These are phyloP conservation scores for Carcina quercana DNA, from an alignment of 2,888 invertebrate species.

Conservation along the genomic window DNA sequence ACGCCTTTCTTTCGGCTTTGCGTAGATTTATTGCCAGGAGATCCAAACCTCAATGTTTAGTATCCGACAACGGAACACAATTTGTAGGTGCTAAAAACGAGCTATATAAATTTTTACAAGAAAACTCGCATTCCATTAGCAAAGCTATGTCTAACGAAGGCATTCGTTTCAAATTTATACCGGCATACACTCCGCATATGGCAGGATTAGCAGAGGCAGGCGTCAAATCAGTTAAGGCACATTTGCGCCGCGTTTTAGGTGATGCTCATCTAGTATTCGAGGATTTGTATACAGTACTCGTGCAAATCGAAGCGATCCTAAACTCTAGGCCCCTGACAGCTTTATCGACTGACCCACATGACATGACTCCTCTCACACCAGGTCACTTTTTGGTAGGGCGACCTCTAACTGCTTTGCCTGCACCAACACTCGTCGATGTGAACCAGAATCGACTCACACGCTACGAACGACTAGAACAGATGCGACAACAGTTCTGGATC, in stretches of 20 bases:
- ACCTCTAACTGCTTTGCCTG: slow-evolving; percentile 11
- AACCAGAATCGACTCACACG: not conserved
- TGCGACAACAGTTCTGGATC: slow-evolving; percentile 12
- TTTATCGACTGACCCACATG: slow-evolving; percentile 12
- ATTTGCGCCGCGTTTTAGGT: slow-evolving; percentile 11
- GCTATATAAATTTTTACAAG: slow-evolving; percentile 4
- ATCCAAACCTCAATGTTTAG: not conserved
- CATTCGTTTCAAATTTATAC: slow-evolving; percentile 11
- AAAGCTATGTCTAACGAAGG: slow-evolving; percentile 6
- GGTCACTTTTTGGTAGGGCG: slow-evolving; percentile 19
- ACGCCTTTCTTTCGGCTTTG: not conserved
- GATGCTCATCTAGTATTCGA: slow-evolving; percentile 14
- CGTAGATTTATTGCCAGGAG: not conserved
- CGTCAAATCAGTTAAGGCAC: slow-evolving; percentile 9
- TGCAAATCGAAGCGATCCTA: slow-evolving; percentile 16
- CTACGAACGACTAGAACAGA: slow-evolving; percentile 10
- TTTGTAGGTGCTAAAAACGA: slow-evolving; percentile 7
- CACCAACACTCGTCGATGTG: not conserved
- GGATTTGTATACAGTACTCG: slow-evolving; percentile 14
- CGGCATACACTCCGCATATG: slow-evolving; percentile 11
- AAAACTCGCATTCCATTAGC: slow-evolving; percentile 5
- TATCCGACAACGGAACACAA: slow-evolving; percentile 4
- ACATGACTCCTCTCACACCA: slow-evolving; percentile 14
- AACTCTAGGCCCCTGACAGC: slow-evolving; percentile 18
- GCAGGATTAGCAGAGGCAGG: slow-evolving; percentile 4